Base-by-base conservation (phyloP, 1,140 invertebrate genomes). In the Scaptomyza graminum region DNA sequence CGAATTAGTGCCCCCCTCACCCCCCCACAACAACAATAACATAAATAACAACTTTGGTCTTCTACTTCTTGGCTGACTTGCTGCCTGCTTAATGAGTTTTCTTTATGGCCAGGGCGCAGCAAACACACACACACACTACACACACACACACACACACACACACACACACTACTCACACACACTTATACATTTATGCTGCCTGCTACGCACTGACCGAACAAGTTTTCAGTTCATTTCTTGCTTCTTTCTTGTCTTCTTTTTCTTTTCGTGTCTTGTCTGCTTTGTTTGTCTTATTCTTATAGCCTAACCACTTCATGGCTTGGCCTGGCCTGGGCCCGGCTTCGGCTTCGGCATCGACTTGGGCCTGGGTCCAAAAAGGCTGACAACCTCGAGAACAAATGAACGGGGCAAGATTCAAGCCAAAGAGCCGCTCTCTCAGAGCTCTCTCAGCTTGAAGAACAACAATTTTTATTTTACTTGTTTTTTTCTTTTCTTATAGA, bases 11-110 rank as follows among this genome's bases (percentile, higher is more conserved):
- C 67, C 11, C 5, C 49, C 7, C 18, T 7, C 34, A 31, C 37
- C 16, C 12, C 12, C 37, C 5, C 12, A 2, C 66, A 74, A 37
- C 37, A 41, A 41, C 60, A 74, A 34, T 34, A 8, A 9, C 7
- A 34, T 2, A 34, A 34, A 34, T 34, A 34, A 66, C 63, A 41
- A 54, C 43, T 72, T 66, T 22, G 57, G 31, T 44, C 43, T 63
- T 49, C 72, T 75, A 57, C 68, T 78, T 62, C 79, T 57, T 63
- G 71, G 65, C 34, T 61, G 55, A 46, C 69, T 66, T 69, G 71
- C 65, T 68, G 83, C 67, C 73, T 76, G 79, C 88, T 87, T 88
- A 87, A 87, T 87, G 83, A 89, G 79, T 87, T 87, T 87, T 87
- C 83, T 88, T 87, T 88, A 87, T 87, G 83, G 76, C 83, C 78